Base-by-base conservation (phyloP, 2,888 invertebrate species). In the Doris montereyensis region DNA sequence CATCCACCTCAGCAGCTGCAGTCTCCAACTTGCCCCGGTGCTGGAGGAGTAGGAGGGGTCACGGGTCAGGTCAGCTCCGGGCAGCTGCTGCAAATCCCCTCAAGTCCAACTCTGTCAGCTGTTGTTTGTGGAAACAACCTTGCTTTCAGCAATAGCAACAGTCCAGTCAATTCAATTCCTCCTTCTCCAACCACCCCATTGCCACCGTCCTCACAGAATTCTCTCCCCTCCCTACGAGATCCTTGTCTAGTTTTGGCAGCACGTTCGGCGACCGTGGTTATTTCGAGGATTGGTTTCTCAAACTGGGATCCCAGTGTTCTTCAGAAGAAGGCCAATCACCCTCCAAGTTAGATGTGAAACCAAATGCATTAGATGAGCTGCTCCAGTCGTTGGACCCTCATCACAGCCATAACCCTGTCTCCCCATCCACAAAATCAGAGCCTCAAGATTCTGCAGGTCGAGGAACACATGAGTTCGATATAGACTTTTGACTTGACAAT, bases 21-120 rank as follows among this genome's bases (percentile, higher is more conserved):
- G n/a, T n/a, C n/a, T n/a, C n/a, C n/a, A n/a, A 24, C 81, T 82
- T 81, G 79, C 76, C 30, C 75, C 71, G 57, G 73, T 83, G 83
- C 82, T 85, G 77, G 85, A 85, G 83, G 84, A 86, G 81, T 86
- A 86, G 78, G 81, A 86, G 73, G 87, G 87, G 71, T 87, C 87
- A 77, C 62, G 71, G 79, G 79, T 34, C 79, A 76, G 32, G n/a
- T 34, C 28, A 76, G 28, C 32, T 21, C 57, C 70, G 32, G 21
- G 34, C 71, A 3, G 41, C 21, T n/a, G n/a, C 34, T 65, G 65
- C 72, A 74, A 60, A 52, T 72, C 30, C 68, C 74, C 60, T 68
- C 57, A 26, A 72, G 79, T 76, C 76, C 79, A 30, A 70, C 76
- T 30, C 24, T 79, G 52, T 79, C 79, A 79, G 79, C 79, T 79